A percentile compares a stretch with the other conserved stretches of the same genome.
Evolutionary conservation across 2,888 invertebrate genomes (phyloP).

Genomic region (Resseliella maxima): DNA sequence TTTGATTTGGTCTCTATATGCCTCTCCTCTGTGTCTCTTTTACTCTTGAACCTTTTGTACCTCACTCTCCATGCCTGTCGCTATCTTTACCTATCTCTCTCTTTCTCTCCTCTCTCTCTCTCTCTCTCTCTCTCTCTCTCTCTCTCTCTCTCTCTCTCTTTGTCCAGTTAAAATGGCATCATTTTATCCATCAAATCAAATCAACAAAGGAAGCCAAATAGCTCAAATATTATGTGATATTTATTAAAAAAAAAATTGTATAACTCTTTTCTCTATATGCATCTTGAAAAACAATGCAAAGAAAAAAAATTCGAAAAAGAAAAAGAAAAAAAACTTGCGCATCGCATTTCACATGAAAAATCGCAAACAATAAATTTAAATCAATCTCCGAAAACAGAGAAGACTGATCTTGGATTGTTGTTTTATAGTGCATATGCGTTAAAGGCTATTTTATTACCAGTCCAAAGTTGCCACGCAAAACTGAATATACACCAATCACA

Average conservation of each 20-base stretch:
- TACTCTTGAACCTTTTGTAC: too few species aligned
- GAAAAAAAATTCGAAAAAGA: neutral
- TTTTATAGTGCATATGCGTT: neutral
- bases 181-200: constrained; percentile 17
- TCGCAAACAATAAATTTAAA: constrained; percentile 29
- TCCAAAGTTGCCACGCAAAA: neutral
- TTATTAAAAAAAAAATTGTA: constrained; percentile 43
- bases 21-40: too few species aligned
- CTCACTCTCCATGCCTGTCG: too few species aligned
- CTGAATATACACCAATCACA: neutral
- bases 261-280: neutral
- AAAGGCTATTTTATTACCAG: neutral
- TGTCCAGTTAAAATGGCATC: neutral
- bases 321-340: neutral
- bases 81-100: too few species aligned
- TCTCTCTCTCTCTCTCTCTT: neutral
- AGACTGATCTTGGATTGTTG: constrained; percentile 2
- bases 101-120: neutral
- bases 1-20: neutral
- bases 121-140: neutral
- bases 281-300: neutral
- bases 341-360: constrained; percentile 30
- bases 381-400: constrained; percentile 26
- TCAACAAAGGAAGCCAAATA: neutral
- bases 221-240: constrained; percentile 35